phyloP scores from a whole-genome alignment of 2,888 invertebrate species.

The Drosophila leonis region DNA sequence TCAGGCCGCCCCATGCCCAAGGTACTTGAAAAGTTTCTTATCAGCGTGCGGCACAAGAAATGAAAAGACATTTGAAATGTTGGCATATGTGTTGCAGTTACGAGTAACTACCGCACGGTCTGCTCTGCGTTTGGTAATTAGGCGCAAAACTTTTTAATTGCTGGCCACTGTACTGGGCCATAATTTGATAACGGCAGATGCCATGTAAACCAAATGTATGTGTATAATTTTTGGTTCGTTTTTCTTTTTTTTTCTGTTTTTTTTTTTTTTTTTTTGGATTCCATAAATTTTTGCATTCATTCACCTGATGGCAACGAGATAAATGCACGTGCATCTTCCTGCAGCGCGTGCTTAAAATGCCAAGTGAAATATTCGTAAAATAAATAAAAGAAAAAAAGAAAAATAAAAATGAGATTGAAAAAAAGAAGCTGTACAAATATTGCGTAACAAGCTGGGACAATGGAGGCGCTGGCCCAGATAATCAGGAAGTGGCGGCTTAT shows the following conservation, averaged over 20 bases:
- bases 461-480: constrained; percentile 63
- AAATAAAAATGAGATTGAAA: constrained; percentile 2
- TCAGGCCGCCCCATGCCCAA: constrained; percentile 3
- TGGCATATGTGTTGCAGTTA: constrained; percentile 59
- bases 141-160: constrained; percentile 52
- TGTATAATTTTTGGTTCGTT: neutral
- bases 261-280: constrained; percentile 1
- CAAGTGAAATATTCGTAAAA: constrained; percentile 41
- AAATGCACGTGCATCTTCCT: constrained; percentile 54
- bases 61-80: constrained; percentile 52
- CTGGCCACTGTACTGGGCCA: constrained; percentile 38
- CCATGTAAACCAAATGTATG: constrained; percentile 20
- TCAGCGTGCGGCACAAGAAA: constrained; percentile 43
- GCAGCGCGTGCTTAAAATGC: constrained; percentile 60
- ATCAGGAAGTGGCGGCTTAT: constrained; percentile 80
- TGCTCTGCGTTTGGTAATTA: constrained; percentile 42
- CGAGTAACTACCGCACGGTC: constrained; percentile 4
- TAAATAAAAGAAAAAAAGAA: constrained; percentile 20
- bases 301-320: constrained; percentile 60
- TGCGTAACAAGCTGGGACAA: constrained; percentile 52
- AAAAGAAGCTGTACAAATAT: constrained; percentile 44
- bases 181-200: constrained; percentile 47
- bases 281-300: constrained; percentile 69
- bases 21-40: constrained; percentile 76
- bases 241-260: neutral